Base-by-base conservation (phyloP, 2,888 invertebrate species). In the Sipha maydis region DNA sequence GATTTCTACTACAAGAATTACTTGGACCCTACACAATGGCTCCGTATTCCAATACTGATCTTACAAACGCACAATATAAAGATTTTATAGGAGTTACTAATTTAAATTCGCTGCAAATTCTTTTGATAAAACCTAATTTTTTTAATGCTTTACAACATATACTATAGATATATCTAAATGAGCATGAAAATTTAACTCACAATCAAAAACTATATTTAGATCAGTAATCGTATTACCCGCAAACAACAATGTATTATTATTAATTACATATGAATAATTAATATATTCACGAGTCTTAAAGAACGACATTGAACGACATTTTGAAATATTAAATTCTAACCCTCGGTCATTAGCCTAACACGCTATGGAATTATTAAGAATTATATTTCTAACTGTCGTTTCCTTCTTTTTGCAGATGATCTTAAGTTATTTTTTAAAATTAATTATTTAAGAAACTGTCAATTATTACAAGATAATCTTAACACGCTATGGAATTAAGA, bases 331-430 rank as follows among this genome's bases (percentile, higher is more conserved):
- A 28, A 77, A 48, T 54, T 77, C 77, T 48, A 77, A 54, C 5
- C 48, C 77, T 48, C 77, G 48, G 17, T 77, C 7, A 28, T 54
- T 77, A 28, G 77, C 77, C 77, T n/a, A n/a, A n/a, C n/a, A n/a
- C n/a, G n/a, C n/a, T n/a, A n/a, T n/a, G n/a, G n/a, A n/a, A n/a
- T n/a, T n/a, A n/a, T n/a, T n/a, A n/a, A n/a, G n/a, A n/a, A n/a
- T n/a, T 54, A n/a, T n/a, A n/a, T n/a, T n/a, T n/a, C 38, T 75
- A 41, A 75, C 75, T 77, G 77, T 77, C 7, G 77, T 77, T 77
- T 77, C 77, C 19, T 54, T 28, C 77, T 48, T 8, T 77, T 48
- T 54, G 17, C 77, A 25, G 76, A 76, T 76, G 48, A 76, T 76
- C 76, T 77, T 48, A 77, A 77, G 48, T 48, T 48, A 54, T 54